A percentile compares a stretch with the other conserved stretches of the same genome.
Conservation (phyloP, 2,888 invertebrate genomes). For the Cantharis rufa region DNA sequence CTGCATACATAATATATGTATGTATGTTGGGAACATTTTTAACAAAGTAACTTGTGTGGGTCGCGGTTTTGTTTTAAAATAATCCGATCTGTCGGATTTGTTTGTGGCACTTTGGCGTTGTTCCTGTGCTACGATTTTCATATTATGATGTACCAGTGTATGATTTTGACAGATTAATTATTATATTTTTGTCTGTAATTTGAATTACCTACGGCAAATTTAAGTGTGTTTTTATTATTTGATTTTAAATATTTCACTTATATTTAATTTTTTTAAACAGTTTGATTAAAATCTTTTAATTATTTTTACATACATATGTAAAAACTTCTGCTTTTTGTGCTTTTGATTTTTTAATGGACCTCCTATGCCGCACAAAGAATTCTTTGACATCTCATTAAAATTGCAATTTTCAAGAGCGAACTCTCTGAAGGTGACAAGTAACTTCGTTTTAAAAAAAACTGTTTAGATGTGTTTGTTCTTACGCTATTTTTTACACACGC, state of each 20-base stretch:
- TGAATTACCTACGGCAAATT: conserved; percentile 37
- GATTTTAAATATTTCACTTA: conserved; percentile 31
- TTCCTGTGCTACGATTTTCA: conserved; percentile 46
- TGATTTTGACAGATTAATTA: conserved; percentile 56
- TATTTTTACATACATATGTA: not conserved
- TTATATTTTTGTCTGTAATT: conserved; percentile 44
- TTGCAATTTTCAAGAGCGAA: not conserved
- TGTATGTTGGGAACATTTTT: not conserved
- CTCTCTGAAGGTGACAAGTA: not conserved
- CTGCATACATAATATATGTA: no score
- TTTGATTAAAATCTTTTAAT: not conserved
- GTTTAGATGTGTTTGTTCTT: not conserved
- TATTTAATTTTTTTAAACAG: not conserved
- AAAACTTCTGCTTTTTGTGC: not conserved
- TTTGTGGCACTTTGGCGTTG: conserved; percentile 46
- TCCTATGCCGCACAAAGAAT: not conserved
- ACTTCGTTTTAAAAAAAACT: not conserved
- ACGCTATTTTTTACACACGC: not conserved
- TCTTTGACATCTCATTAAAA: not conserved
- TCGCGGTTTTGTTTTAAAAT: conserved; percentile 28
- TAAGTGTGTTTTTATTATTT: conserved; percentile 27
- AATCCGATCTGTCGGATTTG: conserved; percentile 38
- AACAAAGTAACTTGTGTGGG: conserved; percentile 11
- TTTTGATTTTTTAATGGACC: not conserved
- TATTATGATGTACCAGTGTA: conserved; percentile 50